phyloP scores from a whole-genome alignment of 2,113 vertebrate genomes.

The Boleophthalmus pectinirostris region DNA sequence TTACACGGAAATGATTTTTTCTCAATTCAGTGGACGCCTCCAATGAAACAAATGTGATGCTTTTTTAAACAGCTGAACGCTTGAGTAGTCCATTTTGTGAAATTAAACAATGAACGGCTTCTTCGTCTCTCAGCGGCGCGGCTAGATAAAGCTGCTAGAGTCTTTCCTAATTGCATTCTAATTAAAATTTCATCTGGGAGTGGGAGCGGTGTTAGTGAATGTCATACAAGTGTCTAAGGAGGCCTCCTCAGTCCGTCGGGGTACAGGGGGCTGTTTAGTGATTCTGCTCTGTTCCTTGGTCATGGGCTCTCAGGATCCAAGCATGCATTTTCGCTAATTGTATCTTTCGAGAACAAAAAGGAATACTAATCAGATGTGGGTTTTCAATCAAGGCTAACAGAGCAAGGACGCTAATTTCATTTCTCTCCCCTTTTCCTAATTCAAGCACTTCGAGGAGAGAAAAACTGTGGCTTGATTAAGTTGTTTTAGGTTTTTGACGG shows the following conservation, averaged over 20 bases:
- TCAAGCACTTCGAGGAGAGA: constrained; percentile 15
- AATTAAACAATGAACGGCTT: constrained; percentile 39
- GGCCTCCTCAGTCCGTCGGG: constrained; percentile 42
- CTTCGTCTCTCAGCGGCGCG: constrained; percentile 37
- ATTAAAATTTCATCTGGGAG: constrained; percentile 76
- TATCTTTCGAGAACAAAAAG: constrained; percentile 62
- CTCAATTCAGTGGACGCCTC: constrained; percentile 32
- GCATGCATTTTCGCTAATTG: constrained; percentile 56
- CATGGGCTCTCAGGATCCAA: constrained; percentile 46
- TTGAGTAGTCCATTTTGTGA: constrained; percentile 47
- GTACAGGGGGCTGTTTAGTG: constrained; percentile 59
- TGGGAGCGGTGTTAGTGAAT: constrained; percentile 62
- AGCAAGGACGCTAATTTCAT: constrained; percentile 40
- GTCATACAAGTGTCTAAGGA: constrained; percentile 73
- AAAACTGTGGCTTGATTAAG: constrained; percentile 37
- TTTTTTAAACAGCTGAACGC: constrained; percentile 38
- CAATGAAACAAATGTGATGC: constrained; percentile 51
- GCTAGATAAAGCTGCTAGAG: constrained; percentile 28
- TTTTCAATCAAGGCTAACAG: constrained; percentile 64
- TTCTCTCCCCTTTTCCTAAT: constrained; percentile 13
- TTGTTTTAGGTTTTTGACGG: constrained; percentile 21
- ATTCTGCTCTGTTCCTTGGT: constrained; percentile 59
- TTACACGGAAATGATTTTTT: constrained; percentile 39
- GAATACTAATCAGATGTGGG: constrained; percentile 66
- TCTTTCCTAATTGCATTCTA: constrained; percentile 71